Percentiles rank a stretch among this genome's conserved stretches.
phyloP scores from a whole-genome alignment of 2,888 invertebrate species.

The Dione vanillae region DNA sequence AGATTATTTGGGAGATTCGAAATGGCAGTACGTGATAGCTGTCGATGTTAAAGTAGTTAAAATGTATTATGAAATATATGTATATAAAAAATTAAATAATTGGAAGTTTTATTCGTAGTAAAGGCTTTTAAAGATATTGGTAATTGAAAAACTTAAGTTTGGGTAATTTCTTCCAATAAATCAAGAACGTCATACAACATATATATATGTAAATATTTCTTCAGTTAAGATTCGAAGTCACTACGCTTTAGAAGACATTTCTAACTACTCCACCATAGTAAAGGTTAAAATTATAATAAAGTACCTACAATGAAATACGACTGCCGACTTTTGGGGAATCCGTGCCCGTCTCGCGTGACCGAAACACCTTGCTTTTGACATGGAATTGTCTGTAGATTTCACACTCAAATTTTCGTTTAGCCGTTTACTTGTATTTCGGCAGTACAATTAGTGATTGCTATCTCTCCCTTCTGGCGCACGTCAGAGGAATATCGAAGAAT shows the following conservation, averaged over 20 bases:
- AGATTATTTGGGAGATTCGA: constrained; percentile 68
- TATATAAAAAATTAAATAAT: too few species aligned
- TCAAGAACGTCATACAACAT: too few species aligned
- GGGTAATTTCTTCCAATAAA: too few species aligned
- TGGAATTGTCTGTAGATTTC: constrained; percentile 73
- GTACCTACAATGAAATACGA: constrained; percentile 35
- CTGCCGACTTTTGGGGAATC: constrained; percentile 52
- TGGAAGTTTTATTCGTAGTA: too few species aligned
- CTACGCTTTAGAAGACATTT: background rate
- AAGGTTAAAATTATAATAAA: constrained; percentile 8
- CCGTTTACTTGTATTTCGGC: constrained; percentile 72
- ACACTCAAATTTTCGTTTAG: constrained; percentile 77
- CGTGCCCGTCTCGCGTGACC: constrained; percentile 64
- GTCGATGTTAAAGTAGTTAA: too few species aligned
- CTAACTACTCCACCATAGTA: background rate
- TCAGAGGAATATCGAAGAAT: constrained; percentile 49
- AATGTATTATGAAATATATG: too few species aligned
- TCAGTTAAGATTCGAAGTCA: background rate
- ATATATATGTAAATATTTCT: background rate
- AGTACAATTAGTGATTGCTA: constrained; percentile 76
- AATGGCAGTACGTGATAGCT: constrained; percentile 45
- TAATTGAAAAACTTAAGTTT: too few species aligned
- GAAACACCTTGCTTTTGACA: constrained; percentile 65
- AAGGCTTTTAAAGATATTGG: too few species aligned
- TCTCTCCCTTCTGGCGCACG: constrained; percentile 53